Percentiles rank a stretch among this genome's conserved stretches.
Conservation (phyloP, 2,888 invertebrate genomes). For the Empis stercorea region DNA sequence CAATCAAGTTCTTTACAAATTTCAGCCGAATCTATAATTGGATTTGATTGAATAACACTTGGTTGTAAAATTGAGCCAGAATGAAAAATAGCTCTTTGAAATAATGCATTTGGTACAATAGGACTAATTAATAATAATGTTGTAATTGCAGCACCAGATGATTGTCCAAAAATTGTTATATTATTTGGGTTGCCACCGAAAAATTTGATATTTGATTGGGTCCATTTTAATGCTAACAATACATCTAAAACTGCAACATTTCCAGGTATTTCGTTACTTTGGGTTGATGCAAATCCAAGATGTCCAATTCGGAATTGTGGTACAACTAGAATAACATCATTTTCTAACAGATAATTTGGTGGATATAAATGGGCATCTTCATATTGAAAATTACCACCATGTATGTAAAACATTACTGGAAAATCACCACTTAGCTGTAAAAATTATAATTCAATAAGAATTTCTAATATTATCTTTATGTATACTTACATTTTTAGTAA, state of each 20-base stretch:
- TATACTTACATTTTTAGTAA: slow-evolving; percentile 29
- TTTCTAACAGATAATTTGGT: slow-evolving; percentile 24
- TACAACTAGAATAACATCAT: slow-evolving; percentile 30
- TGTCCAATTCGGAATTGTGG: slow-evolving; percentile 33
- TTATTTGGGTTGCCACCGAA: slow-evolving; percentile 35
- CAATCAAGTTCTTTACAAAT: slow-evolving; percentile 22
- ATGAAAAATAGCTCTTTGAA: slow-evolving; percentile 34
- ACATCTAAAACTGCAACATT: slow-evolving; percentile 38
- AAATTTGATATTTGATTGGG: slow-evolving; percentile 28
- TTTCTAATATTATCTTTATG: no score
- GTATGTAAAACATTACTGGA: slow-evolving; percentile 24
- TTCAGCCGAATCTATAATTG: slow-evolving; percentile 18
- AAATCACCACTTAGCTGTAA: slow-evolving; percentile 20
- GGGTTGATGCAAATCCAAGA: slow-evolving; percentile 34
- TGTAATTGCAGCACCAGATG: slow-evolving; percentile 34
- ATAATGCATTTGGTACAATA: slow-evolving; percentile 21
- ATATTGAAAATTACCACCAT: slow-evolving; percentile 22
- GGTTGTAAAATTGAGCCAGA: slow-evolving; percentile 34
- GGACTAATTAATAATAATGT: slow-evolving; percentile 29
- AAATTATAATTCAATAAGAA: neutral
- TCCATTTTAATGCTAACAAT: slow-evolving; percentile 34
- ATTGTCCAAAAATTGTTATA: slow-evolving; percentile 37
- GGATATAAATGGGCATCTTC: slow-evolving; percentile 24
- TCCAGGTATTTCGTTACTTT: slow-evolving; percentile 33
- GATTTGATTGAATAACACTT: slow-evolving; percentile 31